Conservation (phyloP, 2,113 vertebrate species). For the Laticauda colubrina region DNA sequence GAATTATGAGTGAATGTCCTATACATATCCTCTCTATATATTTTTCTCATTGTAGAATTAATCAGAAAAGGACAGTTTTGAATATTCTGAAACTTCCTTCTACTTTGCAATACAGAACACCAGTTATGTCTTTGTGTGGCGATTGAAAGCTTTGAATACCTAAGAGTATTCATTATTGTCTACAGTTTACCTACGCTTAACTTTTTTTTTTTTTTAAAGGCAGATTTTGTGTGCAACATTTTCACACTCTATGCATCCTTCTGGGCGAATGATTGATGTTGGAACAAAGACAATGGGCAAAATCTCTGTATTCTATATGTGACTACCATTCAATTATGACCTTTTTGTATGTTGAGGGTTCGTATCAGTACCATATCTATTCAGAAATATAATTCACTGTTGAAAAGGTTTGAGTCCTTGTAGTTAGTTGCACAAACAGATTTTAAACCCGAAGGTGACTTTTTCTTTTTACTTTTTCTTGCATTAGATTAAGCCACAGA, state of each 20-base stretch:
- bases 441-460: not conserved
- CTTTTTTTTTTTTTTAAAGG: not conserved
- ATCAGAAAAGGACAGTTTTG: not conserved
- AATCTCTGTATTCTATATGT: not conserved
- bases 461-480: not conserved
- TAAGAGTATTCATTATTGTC: not conserved
- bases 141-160: not conserved
- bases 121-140: not conserved
- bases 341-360: not conserved
- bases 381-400: not conserved
- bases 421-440: not conserved
- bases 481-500: not conserved
- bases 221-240: not conserved
- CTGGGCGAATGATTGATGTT: not conserved
- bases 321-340: not conserved
- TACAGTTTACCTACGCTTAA: not conserved
- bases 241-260: not conserved
- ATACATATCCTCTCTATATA: not conserved
- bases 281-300: not conserved
- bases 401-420: not conserved
- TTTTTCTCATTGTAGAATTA: not conserved
- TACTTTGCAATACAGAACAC: not conserved
- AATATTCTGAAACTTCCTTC: not conserved
- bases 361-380: not conserved
- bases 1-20: not conserved